Base-by-base conservation (phyloP, 2,888 invertebrate genomes). In the Dorcus hopei region DNA sequence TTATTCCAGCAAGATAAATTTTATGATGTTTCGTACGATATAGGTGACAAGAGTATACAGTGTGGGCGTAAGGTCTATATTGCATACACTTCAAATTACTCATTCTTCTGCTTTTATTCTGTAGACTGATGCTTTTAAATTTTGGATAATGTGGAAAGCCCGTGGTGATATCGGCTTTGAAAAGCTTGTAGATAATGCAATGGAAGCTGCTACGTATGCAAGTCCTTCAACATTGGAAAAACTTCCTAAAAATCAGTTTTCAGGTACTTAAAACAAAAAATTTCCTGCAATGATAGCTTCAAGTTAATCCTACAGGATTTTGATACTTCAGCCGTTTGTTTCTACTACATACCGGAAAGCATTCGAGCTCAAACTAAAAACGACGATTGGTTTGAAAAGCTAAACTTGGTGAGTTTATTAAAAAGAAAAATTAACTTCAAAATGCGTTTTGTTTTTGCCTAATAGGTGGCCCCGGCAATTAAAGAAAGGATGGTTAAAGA, bases 121-220 rank as follows among this genome's bases (percentile, higher is more conserved):
- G 26, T 70, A 85, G 85, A 84, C 93, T 54, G 96, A 97, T 75
- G 88, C 91, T 1, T 89, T 95, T 73, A 97, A 97, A 77, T 82
- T 96, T 5, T 97, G 96, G 95, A 77, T 94, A 63, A 91, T 94
- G 89, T 92, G 95, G 87, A 90, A 93, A 73, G 90, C 92, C 0
- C 82, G 90, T 0, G 91, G 92, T 0, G 84, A 86, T 49, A 70
- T 71, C 0, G 87, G 86, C 0, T 80, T 90, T 1, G 79, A 80
- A 49, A 66, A 72, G 0, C 79, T 88, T 0, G 82, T 90, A 0
- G 88, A 93, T 65, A 82, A 82, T 51, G 84, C 87, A 0, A 85
- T 91, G 79, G 78, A 81, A 2, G 80, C 82, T 53, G 84, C 88
- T 0, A 80, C 77, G 68, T 82, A 78, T 63, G 16, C 40, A 3